A percentile compares a stretch with the other conserved stretches of the same genome.
phyloP scores from a whole-genome alignment of 53 echinoderm and acorn worm species.

The Stichopus horrens region DNA sequence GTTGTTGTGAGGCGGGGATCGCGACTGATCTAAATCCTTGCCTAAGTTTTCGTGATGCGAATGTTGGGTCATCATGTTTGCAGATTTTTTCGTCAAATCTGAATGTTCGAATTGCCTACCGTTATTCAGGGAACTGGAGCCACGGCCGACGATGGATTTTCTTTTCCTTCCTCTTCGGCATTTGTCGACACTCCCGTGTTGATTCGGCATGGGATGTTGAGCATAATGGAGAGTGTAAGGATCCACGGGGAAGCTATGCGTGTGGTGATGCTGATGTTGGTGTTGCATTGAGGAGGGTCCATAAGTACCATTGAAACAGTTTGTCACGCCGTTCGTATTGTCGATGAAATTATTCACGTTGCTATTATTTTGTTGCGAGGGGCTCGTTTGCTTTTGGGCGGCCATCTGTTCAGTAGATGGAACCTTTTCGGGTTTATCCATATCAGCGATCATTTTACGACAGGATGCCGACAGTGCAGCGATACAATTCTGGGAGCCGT shows the following conservation, averaged over 20 bases:
- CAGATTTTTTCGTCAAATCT: background rate
- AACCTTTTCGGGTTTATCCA: slow-evolving; percentile 72
- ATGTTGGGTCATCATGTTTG: background rate
- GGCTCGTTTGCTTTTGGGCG: background rate
- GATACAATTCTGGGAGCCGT: slow-evolving; percentile 94
- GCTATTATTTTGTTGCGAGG: background rate
- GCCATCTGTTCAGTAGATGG: background rate
- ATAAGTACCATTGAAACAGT: slow-evolving; percentile 16
- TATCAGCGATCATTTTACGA: slow-evolving; percentile 97
- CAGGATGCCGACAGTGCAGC: slow-evolving; percentile 97
- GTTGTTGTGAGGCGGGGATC: background rate
- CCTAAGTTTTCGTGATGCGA: slow-evolving; percentile 6
- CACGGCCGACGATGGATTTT: slow-evolving; percentile 9
- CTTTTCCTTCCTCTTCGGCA: slow-evolving; percentile 31
- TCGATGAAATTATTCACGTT: slow-evolving; percentile 4
- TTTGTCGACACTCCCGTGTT: slow-evolving; percentile 7
- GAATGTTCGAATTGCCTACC: background rate
- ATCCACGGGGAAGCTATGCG: slow-evolving; percentile 29
- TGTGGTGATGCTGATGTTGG: background rate
- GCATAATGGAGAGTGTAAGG: slow-evolving; percentile 24
- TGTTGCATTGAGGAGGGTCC: background rate
- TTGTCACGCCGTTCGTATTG: slow-evolving; percentile 4
- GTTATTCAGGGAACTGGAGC: background rate
- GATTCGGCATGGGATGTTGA: background rate
- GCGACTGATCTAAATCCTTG: background rate